Percentiles rank a stretch among this genome's conserved stretches.
phyloP scores from a whole-genome alignment of 2,888 invertebrate species.

The Marronus borbonicus region DNA sequence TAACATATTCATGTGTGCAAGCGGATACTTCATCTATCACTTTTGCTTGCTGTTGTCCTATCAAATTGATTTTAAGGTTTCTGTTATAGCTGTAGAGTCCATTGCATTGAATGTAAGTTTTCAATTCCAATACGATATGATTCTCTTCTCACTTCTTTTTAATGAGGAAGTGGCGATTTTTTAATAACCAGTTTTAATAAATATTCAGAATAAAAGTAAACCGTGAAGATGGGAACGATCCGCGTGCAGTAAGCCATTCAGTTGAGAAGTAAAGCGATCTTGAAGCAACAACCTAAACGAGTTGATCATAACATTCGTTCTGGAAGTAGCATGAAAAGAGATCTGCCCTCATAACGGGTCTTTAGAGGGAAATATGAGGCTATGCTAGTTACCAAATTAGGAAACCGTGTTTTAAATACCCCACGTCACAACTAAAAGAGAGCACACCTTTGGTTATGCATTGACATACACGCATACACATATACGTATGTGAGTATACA shows the following conservation, averaged over 20 bases:
- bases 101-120: too few species aligned
- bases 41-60: too few species aligned
- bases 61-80: too few species aligned
- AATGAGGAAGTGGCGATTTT: background rate
- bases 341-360: slow-evolving; percentile 40
- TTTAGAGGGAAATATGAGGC: slow-evolving; percentile 38
- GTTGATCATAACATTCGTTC: slow-evolving; percentile 36
- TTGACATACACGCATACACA: slow-evolving; percentile 17
- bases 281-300: slow-evolving; percentile 26
- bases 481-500: background rate
- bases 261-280: background rate
- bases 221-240: background rate
- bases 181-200: background rate
- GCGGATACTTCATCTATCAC: too few species aligned
- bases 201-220: background rate
- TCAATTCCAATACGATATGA: background rate
- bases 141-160: too few species aligned
- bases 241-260: background rate
- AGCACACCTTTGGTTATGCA: slow-evolving; percentile 33
- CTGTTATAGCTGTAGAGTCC: too few species aligned
- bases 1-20: too few species aligned
- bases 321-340: slow-evolving; percentile 31
- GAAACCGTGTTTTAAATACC: slow-evolving; percentile 42
- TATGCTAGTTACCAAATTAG: slow-evolving; percentile 40
- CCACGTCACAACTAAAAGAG: slow-evolving; percentile 21